Conservation (phyloP, 2,797 vertebrate species). For the Buceros bicornis region DNA sequence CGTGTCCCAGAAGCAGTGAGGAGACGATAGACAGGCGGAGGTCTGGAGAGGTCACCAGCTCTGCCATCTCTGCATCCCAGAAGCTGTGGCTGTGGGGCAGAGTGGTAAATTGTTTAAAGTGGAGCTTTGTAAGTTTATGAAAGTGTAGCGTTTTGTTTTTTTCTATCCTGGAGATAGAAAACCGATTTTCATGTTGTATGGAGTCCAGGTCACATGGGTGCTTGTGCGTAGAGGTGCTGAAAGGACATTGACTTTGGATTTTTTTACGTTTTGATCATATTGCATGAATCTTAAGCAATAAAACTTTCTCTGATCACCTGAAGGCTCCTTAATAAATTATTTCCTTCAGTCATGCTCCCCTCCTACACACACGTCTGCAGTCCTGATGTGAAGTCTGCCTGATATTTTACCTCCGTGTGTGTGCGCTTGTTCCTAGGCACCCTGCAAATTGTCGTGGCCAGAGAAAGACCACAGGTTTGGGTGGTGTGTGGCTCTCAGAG, state of each 20-base stretch:
- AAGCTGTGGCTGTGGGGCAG: too few species aligned
- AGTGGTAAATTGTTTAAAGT: background rate
- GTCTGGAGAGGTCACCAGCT: background rate
- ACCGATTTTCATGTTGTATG: background rate
- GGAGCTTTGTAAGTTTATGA: background rate
- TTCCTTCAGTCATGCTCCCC: background rate
- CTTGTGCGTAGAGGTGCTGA: accelerated
- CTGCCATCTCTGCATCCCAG: accelerated
- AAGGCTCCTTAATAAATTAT: background rate
- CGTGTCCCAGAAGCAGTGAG: accelerated
- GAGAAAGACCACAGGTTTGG: background rate
- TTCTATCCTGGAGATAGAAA: background rate
- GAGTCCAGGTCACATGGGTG: background rate
- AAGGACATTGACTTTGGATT: background rate
- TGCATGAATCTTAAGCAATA: background rate
- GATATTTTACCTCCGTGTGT: background rate
- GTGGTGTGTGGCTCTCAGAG: background rate
- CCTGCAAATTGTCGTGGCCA: background rate
- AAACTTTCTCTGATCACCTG: background rate
- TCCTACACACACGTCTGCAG: background rate
- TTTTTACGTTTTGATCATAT: background rate
- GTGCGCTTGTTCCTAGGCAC: accelerated
- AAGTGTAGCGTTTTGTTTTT: background rate
- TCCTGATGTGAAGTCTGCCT: background rate
- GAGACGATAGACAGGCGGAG: background rate